phyloP scores from a whole-genome alignment of 2,113 vertebrate species.

The Hypanus sabinus region DNA sequence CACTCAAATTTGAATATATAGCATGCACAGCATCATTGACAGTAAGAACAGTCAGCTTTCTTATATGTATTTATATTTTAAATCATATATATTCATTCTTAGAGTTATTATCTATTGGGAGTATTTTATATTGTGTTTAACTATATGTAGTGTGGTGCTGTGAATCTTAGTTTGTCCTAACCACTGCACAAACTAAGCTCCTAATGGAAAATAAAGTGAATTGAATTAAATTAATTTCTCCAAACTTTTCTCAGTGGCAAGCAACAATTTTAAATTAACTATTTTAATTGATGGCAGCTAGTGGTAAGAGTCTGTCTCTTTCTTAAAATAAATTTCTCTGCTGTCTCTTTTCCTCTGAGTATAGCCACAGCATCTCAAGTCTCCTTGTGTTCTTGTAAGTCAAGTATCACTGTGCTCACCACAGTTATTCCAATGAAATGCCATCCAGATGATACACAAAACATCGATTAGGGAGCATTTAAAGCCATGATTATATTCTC shows the following conservation, averaged over 20 bases:
- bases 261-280: not conserved
- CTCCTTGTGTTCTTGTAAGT: not conserved
- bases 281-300: not conserved
- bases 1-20: too few species aligned
- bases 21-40: too few species aligned
- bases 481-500: not conserved
- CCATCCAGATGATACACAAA: not conserved
- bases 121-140: too few species aligned
- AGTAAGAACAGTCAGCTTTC: too few species aligned
- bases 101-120: too few species aligned
- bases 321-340: not conserved
- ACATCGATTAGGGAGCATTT: not conserved
- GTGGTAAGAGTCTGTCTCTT: not conserved
- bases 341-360: not conserved
- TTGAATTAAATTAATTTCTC: not conserved
- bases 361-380: not conserved
- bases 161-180: too few species aligned
- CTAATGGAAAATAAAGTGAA: too few species aligned
- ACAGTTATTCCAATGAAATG: not conserved
- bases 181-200: too few species aligned
- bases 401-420: not conserved
- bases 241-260: not conserved
- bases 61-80: too few species aligned
- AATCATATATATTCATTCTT: too few species aligned
- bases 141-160: too few species aligned